Evolutionary conservation across 2,888 invertebrate genomes (phyloP).

Genomic region (Agonopterix alstromeriana): DNA sequence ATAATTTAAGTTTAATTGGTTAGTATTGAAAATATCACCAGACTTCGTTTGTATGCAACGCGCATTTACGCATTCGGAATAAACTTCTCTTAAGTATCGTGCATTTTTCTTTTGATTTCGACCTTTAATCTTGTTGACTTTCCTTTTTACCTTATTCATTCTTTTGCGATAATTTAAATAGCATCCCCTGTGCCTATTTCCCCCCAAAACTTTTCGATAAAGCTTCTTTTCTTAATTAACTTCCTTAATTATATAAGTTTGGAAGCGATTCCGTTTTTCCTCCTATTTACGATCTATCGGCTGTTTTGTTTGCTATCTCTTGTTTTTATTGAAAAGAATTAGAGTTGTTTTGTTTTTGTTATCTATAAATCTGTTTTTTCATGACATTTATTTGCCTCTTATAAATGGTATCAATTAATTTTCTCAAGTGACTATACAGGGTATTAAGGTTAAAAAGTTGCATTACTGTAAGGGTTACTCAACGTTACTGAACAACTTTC

Average conservation of each 20-base stretch:
- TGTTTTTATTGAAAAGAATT: conserved; percentile 2
- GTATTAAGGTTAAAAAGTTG: too few relatives aligned
- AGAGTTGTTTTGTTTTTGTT: background rate
- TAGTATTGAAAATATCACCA: too few relatives aligned
- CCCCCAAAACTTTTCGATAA: conserved; percentile 26
- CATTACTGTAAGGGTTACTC: too few relatives aligned
- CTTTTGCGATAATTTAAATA: conserved; percentile 12
- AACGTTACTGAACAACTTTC: too few relatives aligned
- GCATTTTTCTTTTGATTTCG: background rate
- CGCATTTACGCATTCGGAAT: too few relatives aligned
- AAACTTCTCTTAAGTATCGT: too few relatives aligned
- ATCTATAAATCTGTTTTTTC: background rate
- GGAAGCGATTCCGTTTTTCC: conserved; percentile 14
- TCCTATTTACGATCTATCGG: conserved; percentile 3
- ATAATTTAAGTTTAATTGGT: too few relatives aligned
- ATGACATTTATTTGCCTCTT: too few relatives aligned
- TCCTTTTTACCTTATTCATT: conserved; percentile 8
- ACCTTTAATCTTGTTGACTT: background rate
- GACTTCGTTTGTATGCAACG: too few relatives aligned
- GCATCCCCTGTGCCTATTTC: conserved; percentile 8
- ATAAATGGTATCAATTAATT: too few relatives aligned
- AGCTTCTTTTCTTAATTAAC: conserved; percentile 43
- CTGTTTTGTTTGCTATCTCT: conserved; percentile 1
- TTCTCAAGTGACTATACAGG: too few relatives aligned
- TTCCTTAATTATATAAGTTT: conserved; percentile 32